Evolutionary conservation across 2,888 invertebrate species (phyloP), one percentile per base, ranked within the genome.

Genomic region (Dyspetes luteomarginatus): DNA sequence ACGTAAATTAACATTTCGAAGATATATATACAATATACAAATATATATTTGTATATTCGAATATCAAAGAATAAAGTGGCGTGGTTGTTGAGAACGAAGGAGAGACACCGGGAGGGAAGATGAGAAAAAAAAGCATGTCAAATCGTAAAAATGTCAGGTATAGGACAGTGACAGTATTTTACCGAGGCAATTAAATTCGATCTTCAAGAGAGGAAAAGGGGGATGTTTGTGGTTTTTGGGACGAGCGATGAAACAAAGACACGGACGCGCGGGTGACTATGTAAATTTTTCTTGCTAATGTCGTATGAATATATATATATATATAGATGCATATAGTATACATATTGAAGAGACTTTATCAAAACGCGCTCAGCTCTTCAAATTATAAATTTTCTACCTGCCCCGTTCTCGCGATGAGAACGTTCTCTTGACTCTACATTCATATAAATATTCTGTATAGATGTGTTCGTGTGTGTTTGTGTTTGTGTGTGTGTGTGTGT

Each of bases 171-270:
- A 86, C 84, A 86, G 84, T 86, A 87, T 86, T 86, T 87, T 86
- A 85, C 84, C 75, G 81, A 83, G 85, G 87, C 86, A 87, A 87
- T 87, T 86, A 87, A 87, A 85, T 85, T 84, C 84, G 85, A 86
- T 84, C 84, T 86, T 86, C 78, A 55, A 48, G 84, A 85, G 83
- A 84, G 82, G 81, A 74, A 71, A 71, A 81, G 56, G 69, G 81
- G 74, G 81, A 45, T 65, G 81, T 24, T 65, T 30, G 68, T 64
- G 73, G 68, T 81, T 73, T 72, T 77, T 64, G 50, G 24, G 30
- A 15, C 55, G 62, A 24, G 17, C 17, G 74, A 74, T 69, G 65
- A 77, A 81, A 81, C 77, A 77, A 77, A 77, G 77, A 75, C 72
- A 30, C 41, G 68, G 43, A 28, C 67, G 22, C 30, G 74, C 72